Conservation (phyloP, 2,888 invertebrate species). For the Liodrosophila aerea region DNA sequence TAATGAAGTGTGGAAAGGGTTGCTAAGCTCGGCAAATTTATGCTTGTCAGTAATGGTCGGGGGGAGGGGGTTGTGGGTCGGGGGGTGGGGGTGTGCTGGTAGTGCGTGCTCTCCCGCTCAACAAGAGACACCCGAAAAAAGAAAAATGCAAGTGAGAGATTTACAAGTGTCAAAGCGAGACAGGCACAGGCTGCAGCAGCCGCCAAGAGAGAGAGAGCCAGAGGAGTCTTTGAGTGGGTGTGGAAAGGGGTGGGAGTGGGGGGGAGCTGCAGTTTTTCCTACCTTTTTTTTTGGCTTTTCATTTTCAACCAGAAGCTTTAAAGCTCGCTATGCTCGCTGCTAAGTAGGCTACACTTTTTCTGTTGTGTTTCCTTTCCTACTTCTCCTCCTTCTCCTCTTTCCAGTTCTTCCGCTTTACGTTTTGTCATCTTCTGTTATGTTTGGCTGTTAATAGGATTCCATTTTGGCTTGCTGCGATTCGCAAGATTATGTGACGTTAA, state of each 20-base stretch:
- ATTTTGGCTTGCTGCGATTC: neutral
- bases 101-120: too few species aligned
- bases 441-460: slow-evolving; percentile 1
- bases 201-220: too few species aligned
- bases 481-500: neutral
- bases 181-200: too few species aligned
- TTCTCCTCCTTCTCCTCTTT: neutral
- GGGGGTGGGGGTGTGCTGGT: too few species aligned
- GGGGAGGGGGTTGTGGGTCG: neutral
- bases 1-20: slow-evolving; percentile 55
- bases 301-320: slow-evolving; percentile 15
- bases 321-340: slow-evolving; percentile 13
- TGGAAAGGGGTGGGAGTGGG: too few species aligned
- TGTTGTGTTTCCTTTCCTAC: neutral
- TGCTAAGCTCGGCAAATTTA: slow-evolving; percentile 44
- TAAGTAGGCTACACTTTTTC: slow-evolving; percentile 28
- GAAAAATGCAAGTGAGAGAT: too few species aligned
- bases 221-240: too few species aligned
- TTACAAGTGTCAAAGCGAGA: too few species aligned
- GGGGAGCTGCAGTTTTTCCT: too few species aligned
- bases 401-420: neutral
- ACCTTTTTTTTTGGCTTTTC: neutral
- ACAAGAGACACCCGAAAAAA: too few species aligned
- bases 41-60: slow-evolving; percentile 7
- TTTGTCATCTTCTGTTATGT: neutral